phyloP scores from a whole-genome alignment of 2,888 invertebrate genomes.

The Tuberolachnus salignus region DNA sequence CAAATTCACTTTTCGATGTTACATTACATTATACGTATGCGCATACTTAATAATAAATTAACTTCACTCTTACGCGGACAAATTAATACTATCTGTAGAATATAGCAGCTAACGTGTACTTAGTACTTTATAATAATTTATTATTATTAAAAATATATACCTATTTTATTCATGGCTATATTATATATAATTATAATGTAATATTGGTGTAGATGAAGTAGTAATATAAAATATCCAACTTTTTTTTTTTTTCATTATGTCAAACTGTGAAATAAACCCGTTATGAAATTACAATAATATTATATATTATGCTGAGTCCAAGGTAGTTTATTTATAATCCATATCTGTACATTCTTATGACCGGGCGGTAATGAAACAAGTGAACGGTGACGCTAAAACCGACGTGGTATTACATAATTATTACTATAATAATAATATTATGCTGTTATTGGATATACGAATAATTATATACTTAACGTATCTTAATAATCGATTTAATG shows the following conservation, averaged over 20 bases:
- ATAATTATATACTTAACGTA: background rate
- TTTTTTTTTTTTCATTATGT: background rate
- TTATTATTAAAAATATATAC: background rate
- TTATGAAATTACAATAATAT: conserved; percentile 17
- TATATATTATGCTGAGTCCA: background rate
- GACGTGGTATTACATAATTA: background rate
- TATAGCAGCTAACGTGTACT: background rate
- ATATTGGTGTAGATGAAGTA: background rate
- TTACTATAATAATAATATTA: background rate
- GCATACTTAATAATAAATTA: background rate
- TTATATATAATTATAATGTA: background rate
- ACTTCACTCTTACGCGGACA: background rate
- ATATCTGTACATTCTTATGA: background rate
- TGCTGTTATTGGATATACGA: conserved; percentile 5
- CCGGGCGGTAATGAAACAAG: conserved; percentile 4
- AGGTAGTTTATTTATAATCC: conserved; percentile 12
- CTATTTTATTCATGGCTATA: background rate
- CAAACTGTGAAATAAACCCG: conserved; percentile 19
- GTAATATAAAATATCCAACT: background rate
- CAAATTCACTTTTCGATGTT: too few relatives aligned
- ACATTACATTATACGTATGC: too few relatives aligned
- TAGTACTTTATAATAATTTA: too few relatives aligned
- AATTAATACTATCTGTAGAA: background rate
- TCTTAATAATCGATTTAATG: background rate
- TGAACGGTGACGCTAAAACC: conserved; percentile 15